These are phyloP conservation scores for Ceratosolen solmsi DNA, from an alignment of 1,140 invertebrate genomes.

Conservation along the genomic window DNA sequence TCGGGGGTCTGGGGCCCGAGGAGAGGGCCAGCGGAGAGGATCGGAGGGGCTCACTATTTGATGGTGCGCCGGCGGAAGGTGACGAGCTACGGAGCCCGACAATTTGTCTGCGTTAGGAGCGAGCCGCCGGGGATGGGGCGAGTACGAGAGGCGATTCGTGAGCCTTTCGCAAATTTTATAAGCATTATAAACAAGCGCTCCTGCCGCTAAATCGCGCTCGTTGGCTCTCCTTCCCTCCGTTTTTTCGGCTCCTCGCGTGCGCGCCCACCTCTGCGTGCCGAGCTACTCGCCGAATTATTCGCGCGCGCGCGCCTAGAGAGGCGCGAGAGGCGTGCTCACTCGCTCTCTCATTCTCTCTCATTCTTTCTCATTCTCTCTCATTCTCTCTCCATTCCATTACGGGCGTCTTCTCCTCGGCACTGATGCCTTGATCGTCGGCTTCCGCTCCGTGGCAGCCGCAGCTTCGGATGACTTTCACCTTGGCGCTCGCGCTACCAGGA, in stretches of 20 bases:
- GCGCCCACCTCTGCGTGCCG: not conserved
- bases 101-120: constrained; percentile 64
- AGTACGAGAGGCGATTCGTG: not conserved
- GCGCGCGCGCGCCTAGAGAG: not conserved
- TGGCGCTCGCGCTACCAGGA: too few relatives aligned
- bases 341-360: not conserved
- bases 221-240: too few relatives aligned
- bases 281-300: not conserved
- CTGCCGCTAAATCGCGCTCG: too few relatives aligned
- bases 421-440: constrained; percentile 30
- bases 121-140: not conserved
- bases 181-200: constrained; percentile 11
- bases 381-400: too few relatives aligned
- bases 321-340: not conserved
- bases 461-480: constrained; percentile 25
- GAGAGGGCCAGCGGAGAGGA: too few relatives aligned
- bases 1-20: too few relatives aligned
- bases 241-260: not conserved
- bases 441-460: not conserved
- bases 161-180: not conserved
- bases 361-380: not conserved
- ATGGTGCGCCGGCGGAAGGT: constrained; percentile 61
- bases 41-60: constrained; percentile 58
- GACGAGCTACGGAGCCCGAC: constrained; percentile 56
- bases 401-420: too few relatives aligned